Evolutionary conservation across 2,113 vertebrate species (phyloP).

Genomic region (Bucco capensis): DNA sequence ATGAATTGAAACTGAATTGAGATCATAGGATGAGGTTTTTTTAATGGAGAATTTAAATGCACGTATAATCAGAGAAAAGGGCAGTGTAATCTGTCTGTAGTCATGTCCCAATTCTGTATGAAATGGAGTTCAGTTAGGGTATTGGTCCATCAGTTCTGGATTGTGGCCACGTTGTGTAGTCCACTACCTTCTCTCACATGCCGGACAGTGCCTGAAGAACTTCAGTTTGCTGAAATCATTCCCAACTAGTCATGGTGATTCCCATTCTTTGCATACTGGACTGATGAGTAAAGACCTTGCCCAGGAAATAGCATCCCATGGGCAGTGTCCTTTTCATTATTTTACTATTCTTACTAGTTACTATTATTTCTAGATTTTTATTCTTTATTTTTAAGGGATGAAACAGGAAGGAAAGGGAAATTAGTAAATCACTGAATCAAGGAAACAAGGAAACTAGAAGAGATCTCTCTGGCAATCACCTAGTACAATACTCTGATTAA

Average conservation of each 20-base stretch:
- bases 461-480: neutral
- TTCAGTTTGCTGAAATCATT: neutral
- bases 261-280: neutral
- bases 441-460: neutral
- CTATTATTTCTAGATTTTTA: neutral
- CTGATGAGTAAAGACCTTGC: neutral
- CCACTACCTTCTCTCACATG: neutral
- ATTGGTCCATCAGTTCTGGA: neutral
- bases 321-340: neutral
- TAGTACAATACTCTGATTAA: neutral
- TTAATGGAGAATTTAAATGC: neutral
- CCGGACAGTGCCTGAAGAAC: neutral
- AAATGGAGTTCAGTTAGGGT: neutral
- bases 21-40: neutral
- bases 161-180: neutral
- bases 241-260: neutral
- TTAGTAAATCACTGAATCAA: neutral
- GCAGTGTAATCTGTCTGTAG: neutral
- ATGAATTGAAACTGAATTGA: neutral
- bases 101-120: neutral
- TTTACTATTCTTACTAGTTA: neutral
- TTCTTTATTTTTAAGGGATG: neutral
- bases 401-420: neutral
- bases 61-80: neutral
- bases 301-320: neutral